Evolutionary conservation across 2,797 vertebrate species (phyloP).

Genomic region (Myotis vivesi): DNA sequence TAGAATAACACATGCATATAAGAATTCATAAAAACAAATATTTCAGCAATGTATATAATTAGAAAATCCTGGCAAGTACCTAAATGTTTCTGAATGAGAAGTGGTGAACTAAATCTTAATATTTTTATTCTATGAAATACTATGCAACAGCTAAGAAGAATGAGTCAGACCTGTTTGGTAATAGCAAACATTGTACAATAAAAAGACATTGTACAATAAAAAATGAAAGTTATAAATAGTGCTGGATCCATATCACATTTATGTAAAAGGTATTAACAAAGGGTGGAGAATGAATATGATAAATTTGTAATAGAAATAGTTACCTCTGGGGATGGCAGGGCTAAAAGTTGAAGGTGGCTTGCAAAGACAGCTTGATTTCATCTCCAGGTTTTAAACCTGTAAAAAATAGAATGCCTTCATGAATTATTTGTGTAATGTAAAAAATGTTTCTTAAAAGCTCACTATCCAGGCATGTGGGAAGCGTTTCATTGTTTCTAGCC

Average conservation of each 20-base stretch:
- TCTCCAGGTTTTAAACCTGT: background rate
- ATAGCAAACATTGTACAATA: background rate
- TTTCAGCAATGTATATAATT: background rate
- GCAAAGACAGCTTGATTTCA: background rate
- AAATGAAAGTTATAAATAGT: background rate
- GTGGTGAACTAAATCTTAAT: background rate
- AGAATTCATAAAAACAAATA: background rate
- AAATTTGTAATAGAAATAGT: background rate
- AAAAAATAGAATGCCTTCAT: background rate
- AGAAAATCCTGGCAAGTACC: slow-evolving; percentile 9
- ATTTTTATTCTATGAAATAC: slow-evolving; percentile 29
- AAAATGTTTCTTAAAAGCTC: background rate
- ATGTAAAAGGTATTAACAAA: background rate
- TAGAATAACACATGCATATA: background rate
- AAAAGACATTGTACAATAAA: background rate
- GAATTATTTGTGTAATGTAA: background rate
- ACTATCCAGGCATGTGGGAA: slow-evolving; percentile 19
- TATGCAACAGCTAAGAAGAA: background rate
- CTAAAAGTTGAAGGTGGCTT: slow-evolving; percentile 3
- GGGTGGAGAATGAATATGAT: background rate
- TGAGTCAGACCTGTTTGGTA: background rate
- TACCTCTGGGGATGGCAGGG: background rate
- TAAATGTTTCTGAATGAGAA: background rate
- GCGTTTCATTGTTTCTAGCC: accelerated
- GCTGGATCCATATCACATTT: background rate